Conservation (phyloP, 1,140 invertebrate genomes). For the Drosophila tropicalis region DNA sequence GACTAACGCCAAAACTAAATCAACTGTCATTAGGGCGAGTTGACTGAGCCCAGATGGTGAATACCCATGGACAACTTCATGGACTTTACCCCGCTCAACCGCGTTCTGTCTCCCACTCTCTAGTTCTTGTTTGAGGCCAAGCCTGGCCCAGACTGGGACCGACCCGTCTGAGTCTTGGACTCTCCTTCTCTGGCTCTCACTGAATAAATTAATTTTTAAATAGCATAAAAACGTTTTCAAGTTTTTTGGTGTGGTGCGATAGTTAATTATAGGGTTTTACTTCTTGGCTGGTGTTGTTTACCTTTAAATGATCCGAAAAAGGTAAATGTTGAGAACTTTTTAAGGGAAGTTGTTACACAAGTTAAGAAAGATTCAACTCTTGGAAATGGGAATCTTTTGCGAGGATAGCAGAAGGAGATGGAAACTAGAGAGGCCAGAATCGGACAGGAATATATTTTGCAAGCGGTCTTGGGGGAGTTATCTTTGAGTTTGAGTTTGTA, state of each 20-base stretch:
- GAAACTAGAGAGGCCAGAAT: not conserved
- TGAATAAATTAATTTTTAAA: slow-evolving; percentile 79
- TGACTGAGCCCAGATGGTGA: slow-evolving; percentile 55
- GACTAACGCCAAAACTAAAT: slow-evolving; percentile 56
- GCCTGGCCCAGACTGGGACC: not conserved
- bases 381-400: not conserved
- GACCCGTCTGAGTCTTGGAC: slow-evolving; percentile 28
- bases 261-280: slow-evolving; percentile 67
- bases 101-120: not conserved
- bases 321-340: slow-evolving; percentile 3
- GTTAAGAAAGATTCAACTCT: slow-evolving; percentile 7
- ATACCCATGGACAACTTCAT: slow-evolving; percentile 9
- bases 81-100: not conserved
- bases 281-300: slow-evolving; percentile 31
- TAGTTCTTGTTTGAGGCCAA: slow-evolving; percentile 6
- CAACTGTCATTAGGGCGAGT: slow-evolving; percentile 68
- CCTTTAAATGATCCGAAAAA: slow-evolving; percentile 25
- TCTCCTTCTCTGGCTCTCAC: slow-evolving; percentile 47
- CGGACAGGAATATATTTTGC: not conserved
- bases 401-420: not conserved
- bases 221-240: slow-evolving; percentile 37
- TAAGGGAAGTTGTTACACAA: slow-evolving; percentile 18
- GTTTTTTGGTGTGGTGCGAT: slow-evolving; percentile 32
- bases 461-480: not conserved
- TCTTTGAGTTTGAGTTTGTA: not conserved